Conservation (phyloP, 2,888 invertebrate species). For the Doris montereyensis region DNA sequence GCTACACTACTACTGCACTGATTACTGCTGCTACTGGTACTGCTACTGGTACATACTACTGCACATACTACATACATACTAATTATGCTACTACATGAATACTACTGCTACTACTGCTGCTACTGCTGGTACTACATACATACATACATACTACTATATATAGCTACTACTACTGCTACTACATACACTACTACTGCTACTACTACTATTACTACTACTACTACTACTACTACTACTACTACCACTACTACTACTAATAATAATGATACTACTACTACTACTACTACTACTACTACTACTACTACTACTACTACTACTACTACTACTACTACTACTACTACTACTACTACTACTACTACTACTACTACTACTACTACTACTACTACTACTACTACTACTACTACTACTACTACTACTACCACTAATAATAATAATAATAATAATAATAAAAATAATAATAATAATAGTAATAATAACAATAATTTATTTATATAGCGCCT, state of each 20-base stretch:
- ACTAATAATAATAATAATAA: too few species aligned
- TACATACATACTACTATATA: neutral
- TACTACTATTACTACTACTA: neutral
- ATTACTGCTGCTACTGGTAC: neutral
- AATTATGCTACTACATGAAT: neutral
- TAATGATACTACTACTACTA: neutral
- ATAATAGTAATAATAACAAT: too few species aligned
- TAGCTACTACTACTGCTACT: neutral
- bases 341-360: conserved; percentile 29
- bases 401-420: too few species aligned
- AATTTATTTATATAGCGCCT: too few species aligned
- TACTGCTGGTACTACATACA: neutral
- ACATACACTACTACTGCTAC: neutral
- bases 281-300: neutral
- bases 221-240: neutral
- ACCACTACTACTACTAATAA: neutral
- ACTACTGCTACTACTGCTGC: neutral
- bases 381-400: conserved; percentile 29
- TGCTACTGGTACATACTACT: neutral
- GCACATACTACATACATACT: neutral
- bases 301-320: neutral
- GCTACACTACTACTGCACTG: neutral
- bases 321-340: conserved; percentile 11
- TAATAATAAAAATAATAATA: too few species aligned
- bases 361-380: conserved; percentile 29